Evolutionary conservation across 1,140 invertebrate genomes (phyloP).

Genomic region (Ooceraea biroi): DNA sequence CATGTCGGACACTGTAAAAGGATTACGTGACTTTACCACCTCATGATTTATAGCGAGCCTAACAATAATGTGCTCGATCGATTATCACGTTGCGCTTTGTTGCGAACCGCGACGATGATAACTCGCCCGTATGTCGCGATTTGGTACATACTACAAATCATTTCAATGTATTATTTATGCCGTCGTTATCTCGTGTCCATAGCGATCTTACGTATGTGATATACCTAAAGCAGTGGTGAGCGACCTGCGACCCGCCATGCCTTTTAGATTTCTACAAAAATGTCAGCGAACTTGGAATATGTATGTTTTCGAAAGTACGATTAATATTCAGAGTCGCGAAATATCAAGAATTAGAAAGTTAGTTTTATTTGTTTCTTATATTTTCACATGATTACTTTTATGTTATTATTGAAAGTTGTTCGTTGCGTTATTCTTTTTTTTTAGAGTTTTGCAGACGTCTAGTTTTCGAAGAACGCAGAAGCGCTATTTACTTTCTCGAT

Average conservation of each 20-base stretch:
- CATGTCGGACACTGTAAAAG: constrained; percentile 89
- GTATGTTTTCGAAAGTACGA: background rate
- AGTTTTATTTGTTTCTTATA: background rate
- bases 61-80: constrained; percentile 65
- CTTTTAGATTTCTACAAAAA: constrained; percentile 1
- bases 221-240: background rate
- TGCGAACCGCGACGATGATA: constrained; percentile 52
- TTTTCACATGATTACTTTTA: background rate
- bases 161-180: constrained; percentile 52
- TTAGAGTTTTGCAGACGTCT: background rate
- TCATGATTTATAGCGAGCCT: constrained; percentile 66
- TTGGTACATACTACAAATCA: constrained; percentile 25
- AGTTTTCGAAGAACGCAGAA: background rate
- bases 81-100: constrained; percentile 50
- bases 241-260: background rate
- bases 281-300: background rate
- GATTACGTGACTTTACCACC: constrained; percentile 54
- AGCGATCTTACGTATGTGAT: background rate
- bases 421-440: background rate
- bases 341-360: constrained; percentile 10
- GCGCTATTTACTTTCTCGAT: background rate
- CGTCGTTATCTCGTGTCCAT: constrained; percentile 19
- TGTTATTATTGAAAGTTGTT: background rate
- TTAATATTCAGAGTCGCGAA: background rate
- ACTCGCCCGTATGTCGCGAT: constrained; percentile 52